Conservation (phyloP, 2,888 invertebrate genomes). For the Oligia fasciuncula region DNA sequence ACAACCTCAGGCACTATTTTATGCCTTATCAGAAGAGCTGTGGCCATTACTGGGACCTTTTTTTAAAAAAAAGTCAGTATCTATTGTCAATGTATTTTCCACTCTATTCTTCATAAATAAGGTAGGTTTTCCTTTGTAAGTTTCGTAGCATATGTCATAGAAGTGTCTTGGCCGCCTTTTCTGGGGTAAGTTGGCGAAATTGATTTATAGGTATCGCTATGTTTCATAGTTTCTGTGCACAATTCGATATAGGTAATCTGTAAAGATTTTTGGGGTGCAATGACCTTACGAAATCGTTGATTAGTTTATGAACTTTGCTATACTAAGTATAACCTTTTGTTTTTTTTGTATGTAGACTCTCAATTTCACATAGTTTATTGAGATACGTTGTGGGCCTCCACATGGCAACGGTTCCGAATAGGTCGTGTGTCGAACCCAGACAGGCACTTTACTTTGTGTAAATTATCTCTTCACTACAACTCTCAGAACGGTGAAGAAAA, state of each 20-base stretch:
- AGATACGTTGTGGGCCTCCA: too few relatives aligned
- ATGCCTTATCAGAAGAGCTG: constrained; percentile 78
- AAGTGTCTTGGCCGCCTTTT: constrained; percentile 56
- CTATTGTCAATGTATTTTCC: constrained; percentile 23
- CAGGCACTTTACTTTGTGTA: neutral
- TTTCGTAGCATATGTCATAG: constrained; percentile 57
- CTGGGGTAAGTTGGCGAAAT: constrained; percentile 70
- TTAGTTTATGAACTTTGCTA: neutral
- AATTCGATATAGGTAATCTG: constrained; percentile 55
- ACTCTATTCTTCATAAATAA: neutral
- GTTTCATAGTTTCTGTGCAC: constrained; percentile 71
- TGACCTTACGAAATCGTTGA: neutral
- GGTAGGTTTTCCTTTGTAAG: constrained; percentile 32
- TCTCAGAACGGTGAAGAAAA: neutral
- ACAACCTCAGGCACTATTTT: constrained; percentile 78
- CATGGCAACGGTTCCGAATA: neutral
- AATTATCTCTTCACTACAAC: neutral
- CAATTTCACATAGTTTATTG: neutral
- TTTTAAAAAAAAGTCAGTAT: constrained; percentile 46
- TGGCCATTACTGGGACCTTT: constrained; percentile 66
- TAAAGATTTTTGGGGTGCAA: neutral
- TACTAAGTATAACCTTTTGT: neutral
- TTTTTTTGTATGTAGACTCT: neutral
- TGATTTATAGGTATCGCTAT: constrained; percentile 79
- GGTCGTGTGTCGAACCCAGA: neutral